Percentiles rank a stretch among this genome's conserved stretches.
phyloP scores from a whole-genome alignment of 64 coral and sea anemone genomes.

The Montipora cactus region DNA sequence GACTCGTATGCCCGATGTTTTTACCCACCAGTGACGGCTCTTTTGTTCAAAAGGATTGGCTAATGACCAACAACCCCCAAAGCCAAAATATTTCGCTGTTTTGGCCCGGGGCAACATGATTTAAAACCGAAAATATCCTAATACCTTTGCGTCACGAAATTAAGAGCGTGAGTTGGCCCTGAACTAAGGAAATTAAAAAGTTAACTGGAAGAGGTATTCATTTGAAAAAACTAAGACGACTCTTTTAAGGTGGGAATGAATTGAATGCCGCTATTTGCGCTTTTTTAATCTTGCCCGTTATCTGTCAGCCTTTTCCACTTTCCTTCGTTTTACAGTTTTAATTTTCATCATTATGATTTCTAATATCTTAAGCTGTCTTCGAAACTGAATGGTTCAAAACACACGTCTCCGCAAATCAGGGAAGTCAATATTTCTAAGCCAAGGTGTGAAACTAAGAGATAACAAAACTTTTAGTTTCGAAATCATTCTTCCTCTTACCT shows the following conservation, averaged over 20 bases:
- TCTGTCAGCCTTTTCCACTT: constrained; percentile 24
- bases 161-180: neutral
- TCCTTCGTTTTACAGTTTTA: constrained; percentile 13
- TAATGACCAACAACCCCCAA: constrained; percentile 5
- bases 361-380: constrained; percentile 46
- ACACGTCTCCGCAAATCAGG: constrained; percentile 24
- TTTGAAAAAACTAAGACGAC: neutral
- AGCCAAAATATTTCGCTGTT: neutral
- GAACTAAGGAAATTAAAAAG: neutral
- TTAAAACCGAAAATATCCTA: neutral
- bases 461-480: constrained; percentile 6
- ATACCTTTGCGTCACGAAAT: neutral
- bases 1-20: neutral
- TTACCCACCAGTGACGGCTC: neutral
- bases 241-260: neutral
- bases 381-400: neutral
- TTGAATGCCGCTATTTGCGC: neutral
- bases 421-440: neutral
- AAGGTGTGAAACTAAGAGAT: neutral
- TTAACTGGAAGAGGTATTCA: neutral
- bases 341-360: constrained; percentile 37
- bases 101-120: constrained; percentile 24
- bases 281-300: constrained; percentile 28
- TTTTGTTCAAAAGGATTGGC: constrained; percentile 11
- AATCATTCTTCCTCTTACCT: neutral